phyloP scores from a whole-genome alignment of 2,797 vertebrate species.

The Phrynocephalus vlangalii region DNA sequence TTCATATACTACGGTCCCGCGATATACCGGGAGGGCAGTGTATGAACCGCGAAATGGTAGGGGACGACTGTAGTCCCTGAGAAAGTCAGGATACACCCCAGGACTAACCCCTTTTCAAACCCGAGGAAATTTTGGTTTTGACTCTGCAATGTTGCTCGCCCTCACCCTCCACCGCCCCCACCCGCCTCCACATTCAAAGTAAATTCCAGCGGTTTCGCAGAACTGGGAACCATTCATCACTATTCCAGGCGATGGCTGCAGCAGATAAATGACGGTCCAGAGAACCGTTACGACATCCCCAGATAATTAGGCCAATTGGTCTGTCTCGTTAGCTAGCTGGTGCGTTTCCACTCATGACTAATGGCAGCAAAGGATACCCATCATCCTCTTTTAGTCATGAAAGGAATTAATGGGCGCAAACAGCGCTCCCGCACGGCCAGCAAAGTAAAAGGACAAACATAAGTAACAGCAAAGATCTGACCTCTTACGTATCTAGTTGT shows the following conservation, averaged over 20 bases:
- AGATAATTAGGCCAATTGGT: constrained; percentile 25
- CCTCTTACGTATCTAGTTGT: no score
- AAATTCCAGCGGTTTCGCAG: constrained; percentile 67
- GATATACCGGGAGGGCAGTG: no score
- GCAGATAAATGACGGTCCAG: constrained; percentile 70
- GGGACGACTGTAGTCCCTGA: background rate
- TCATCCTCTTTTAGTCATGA: no score
- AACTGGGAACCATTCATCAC: constrained; percentile 73
- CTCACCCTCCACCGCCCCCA: background rate
- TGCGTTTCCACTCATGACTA: constrained; percentile 68
- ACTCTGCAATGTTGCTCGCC: background rate
- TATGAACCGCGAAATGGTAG: no score
- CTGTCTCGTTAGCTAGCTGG: constrained; percentile 63
- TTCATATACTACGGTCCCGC: no score
- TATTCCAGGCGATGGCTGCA: constrained; percentile 65
- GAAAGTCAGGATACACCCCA: constrained; percentile 56
- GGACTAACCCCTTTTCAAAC: constrained; percentile 12
- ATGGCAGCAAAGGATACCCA: constrained; percentile 68
- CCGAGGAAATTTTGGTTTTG: background rate
- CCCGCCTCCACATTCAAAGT: background rate
- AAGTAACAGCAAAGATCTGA: no score
- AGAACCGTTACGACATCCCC: constrained; percentile 66
- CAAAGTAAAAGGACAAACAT: no score
- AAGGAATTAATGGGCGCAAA: no score
- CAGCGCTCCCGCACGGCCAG: no score